These are phyloP conservation scores for Leptura quadrifasciata DNA, from an alignment of 2,888 invertebrate species.

Conservation along the genomic window DNA sequence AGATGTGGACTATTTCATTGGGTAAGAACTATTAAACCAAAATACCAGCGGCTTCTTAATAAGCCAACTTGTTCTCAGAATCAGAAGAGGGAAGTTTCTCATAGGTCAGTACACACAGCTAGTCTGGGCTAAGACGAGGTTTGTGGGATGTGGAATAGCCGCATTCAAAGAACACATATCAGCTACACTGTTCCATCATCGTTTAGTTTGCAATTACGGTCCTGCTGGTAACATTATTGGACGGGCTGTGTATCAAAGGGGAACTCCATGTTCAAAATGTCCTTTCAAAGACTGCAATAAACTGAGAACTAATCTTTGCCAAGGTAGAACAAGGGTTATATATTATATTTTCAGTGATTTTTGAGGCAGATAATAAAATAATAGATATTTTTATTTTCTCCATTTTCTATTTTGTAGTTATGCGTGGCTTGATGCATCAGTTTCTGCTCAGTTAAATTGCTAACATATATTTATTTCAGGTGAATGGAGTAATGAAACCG, in stretches of 20 bases:
- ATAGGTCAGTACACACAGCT: constrained; percentile 61
- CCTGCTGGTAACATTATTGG: constrained; percentile 60
- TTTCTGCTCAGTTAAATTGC: background rate
- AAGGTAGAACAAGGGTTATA: constrained; percentile 43
- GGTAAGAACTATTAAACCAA: constrained; percentile 46
- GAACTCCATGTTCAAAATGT: constrained; percentile 57
- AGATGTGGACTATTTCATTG: constrained; percentile 56
- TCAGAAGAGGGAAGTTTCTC: constrained; percentile 55
- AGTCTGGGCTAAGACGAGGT: constrained; percentile 58
- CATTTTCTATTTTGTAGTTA: too few species aligned
- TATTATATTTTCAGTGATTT: too few species aligned
- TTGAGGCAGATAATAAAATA: too few species aligned
- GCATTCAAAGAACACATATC: constrained; percentile 48
- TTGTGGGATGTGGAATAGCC: constrained; percentile 60
- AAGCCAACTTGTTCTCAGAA: constrained; percentile 26
- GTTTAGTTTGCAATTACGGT: constrained; percentile 61
- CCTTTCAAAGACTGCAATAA: constrained; percentile 51
- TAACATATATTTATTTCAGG: background rate
- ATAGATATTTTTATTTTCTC: too few species aligned
- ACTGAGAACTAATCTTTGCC: constrained; percentile 53
- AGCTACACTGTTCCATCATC: constrained; percentile 50
- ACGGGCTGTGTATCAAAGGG: constrained; percentile 54
- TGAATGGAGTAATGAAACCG: background rate
- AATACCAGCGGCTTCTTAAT: background rate
- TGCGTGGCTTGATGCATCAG: too few species aligned